phyloP scores from a whole-genome alignment of 1,140 invertebrate genomes.

The Eciton burchellii region DNA sequence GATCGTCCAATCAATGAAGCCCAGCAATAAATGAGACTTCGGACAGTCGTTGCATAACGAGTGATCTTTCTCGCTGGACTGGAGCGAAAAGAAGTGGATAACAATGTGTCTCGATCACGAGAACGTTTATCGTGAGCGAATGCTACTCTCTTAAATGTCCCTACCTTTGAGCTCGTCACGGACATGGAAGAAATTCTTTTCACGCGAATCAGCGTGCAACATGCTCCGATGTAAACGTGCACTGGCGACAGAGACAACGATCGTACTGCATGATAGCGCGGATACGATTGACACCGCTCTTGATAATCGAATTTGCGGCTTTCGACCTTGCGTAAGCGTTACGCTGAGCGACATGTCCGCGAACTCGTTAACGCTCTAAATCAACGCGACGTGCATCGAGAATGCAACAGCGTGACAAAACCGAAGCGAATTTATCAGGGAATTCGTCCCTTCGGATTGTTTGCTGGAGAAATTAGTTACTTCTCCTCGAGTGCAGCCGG shows the following conservation, averaged over 20 bases:
- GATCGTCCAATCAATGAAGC: not conserved
- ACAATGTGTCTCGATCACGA: not conserved
- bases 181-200: constrained; percentile 22
- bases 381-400: not conserved
- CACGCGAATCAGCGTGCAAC: not conserved
- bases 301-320: constrained; percentile 83
- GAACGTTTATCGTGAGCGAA: not conserved
- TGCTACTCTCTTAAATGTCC: not conserved
- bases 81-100: not conserved
- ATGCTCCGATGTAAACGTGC: constrained; percentile 7
- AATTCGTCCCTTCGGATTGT: not conserved
- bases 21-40: not conserved
- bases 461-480: too few species aligned
- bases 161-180: constrained; percentile 29
- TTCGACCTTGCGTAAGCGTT: constrained; percentile 80
- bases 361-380: constrained; percentile 29
- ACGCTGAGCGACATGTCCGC: constrained; percentile 11
- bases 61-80: not conserved
- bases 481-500: not conserved
- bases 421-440: not conserved
- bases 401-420: not conserved
- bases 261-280: constrained; percentile 55
- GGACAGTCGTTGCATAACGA: not conserved
- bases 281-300: constrained; percentile 80
- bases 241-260: not conserved